Evolutionary conservation across 2,888 invertebrate species (phyloP).

Genomic region (Chrysodeixis includens): DNA sequence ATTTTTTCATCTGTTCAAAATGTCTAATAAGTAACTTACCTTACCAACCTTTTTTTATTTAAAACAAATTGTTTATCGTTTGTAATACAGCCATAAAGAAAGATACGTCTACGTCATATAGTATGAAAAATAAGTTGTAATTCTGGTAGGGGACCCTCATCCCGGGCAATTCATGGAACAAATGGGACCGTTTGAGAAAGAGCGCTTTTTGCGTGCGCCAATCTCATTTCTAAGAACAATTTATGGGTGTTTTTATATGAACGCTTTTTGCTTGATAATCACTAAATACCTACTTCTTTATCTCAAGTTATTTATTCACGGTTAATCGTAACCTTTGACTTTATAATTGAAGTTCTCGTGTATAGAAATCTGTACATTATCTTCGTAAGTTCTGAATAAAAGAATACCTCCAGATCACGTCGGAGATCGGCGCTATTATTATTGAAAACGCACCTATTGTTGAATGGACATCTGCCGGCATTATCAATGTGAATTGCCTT

Average conservation of each 20-base stretch:
- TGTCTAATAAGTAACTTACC: neutral
- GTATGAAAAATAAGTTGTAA: constrained; percentile 75
- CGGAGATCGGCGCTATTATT: constrained; percentile 53
- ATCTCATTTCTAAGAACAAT: constrained; percentile 70
- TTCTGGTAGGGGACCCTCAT: constrained; percentile 72
- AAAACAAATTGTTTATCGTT: neutral
- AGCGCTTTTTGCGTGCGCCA: constrained; percentile 74
- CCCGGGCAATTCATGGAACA: constrained; percentile 69
- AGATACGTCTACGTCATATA: constrained; percentile 63
- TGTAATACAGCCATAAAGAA: constrained; percentile 1
- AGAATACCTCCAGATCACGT: constrained; percentile 46
- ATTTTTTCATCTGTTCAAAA: neutral
- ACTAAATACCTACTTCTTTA: constrained; percentile 16
- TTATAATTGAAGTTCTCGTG: constrained; percentile 14
- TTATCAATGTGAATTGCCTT: constrained; percentile 66
- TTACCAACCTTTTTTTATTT: neutral
- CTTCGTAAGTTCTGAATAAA: constrained; percentile 36
- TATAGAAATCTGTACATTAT: constrained; percentile 21
- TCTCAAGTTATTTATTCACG: constrained; percentile 16
- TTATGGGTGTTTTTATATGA: constrained; percentile 58
- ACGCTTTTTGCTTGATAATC: constrained; percentile 47
- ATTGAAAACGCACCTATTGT: constrained; percentile 71
- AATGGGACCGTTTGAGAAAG: constrained; percentile 72
- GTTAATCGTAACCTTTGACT: constrained; percentile 21
- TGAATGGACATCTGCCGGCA: constrained; percentile 74